phyloP scores from a whole-genome alignment of 2,888 invertebrate genomes.

The Trichogramma evanescens region DNA sequence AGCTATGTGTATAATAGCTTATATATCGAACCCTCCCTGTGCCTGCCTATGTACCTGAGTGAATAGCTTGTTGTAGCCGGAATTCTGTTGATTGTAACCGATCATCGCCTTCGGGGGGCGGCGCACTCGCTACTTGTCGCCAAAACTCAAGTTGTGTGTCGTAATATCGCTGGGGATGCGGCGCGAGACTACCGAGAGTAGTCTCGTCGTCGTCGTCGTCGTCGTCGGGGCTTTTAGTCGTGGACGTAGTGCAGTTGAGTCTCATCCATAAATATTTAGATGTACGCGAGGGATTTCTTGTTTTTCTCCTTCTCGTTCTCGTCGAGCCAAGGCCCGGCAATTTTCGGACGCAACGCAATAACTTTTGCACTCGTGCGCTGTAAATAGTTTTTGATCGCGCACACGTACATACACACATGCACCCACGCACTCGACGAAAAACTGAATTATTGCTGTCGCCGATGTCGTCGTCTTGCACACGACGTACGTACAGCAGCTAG shows the following conservation, averaged over 20 bases:
- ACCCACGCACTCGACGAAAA: neutral
- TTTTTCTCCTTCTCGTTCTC: neutral
- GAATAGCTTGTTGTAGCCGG: conserved; percentile 77
- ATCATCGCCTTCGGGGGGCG: conserved; percentile 52
- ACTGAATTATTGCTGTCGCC: neutral
- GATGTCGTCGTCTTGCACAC: neutral
- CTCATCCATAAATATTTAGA: neutral
- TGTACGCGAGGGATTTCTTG: neutral
- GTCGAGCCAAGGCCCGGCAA: neutral
- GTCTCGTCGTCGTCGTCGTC: neutral
- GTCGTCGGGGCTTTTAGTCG: neutral
- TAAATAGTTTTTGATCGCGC: neutral
- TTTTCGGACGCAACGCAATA: neutral
- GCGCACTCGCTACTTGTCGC: conserved; percentile 14
- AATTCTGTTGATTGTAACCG: conserved; percentile 66
- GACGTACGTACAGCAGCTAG: neutral
- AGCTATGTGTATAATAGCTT: no score
- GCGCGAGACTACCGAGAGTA: neutral
- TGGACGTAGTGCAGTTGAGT: conserved; percentile 27
- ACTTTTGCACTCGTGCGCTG: no score
- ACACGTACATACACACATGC: neutral
- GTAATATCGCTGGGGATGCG: conserved; percentile 27
- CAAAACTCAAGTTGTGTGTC: conserved; percentile 23
- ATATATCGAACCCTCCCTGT: neutral
- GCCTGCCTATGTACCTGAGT: conserved; percentile 59